phyloP scores from a whole-genome alignment of 1,140 invertebrate genomes.

The Chymomyza costata region DNA sequence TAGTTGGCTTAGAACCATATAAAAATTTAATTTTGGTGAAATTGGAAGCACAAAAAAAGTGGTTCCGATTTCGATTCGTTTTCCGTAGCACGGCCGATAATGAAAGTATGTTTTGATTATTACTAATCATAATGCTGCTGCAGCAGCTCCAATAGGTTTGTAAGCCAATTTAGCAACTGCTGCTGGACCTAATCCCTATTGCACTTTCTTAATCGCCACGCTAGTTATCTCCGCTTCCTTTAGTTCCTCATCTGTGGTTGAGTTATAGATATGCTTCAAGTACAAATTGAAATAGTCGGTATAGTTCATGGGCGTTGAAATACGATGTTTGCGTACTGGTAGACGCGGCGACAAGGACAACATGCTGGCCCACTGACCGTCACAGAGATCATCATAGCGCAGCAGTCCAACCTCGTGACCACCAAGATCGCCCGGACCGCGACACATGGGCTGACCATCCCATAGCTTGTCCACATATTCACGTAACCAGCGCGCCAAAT shows the following conservation, averaged over 20 bases:
- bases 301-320: slow-evolving; percentile 70
- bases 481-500: slow-evolving; percentile 82
- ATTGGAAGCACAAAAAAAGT: too few relatives aligned
- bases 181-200: too few relatives aligned
- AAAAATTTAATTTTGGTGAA: too few relatives aligned
- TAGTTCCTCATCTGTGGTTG: slow-evolving; percentile 56
- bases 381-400: slow-evolving; percentile 87
- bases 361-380: slow-evolving; percentile 91
- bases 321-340: slow-evolving; percentile 76
- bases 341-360: slow-evolving; percentile 82
- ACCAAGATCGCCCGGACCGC: slow-evolving; percentile 81
- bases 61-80: too few relatives aligned
- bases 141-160: too few relatives aligned
- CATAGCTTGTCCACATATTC: slow-evolving; percentile 82
- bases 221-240: slow-evolving; percentile 60
- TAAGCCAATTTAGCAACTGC: too few relatives aligned
- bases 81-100: too few relatives aligned
- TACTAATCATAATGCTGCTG: too few relatives aligned
- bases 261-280: slow-evolving; percentile 67
- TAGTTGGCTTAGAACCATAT: too few relatives aligned
- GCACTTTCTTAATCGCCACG: slow-evolving; percentile 61
- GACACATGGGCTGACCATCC: slow-evolving; percentile 84
- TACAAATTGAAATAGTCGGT: slow-evolving; percentile 73
- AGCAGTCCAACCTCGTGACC: slow-evolving; percentile 76
- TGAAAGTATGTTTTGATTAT: too few relatives aligned